Conservation (phyloP, 2,888 invertebrate species). For the Diplazon laetatorius region DNA sequence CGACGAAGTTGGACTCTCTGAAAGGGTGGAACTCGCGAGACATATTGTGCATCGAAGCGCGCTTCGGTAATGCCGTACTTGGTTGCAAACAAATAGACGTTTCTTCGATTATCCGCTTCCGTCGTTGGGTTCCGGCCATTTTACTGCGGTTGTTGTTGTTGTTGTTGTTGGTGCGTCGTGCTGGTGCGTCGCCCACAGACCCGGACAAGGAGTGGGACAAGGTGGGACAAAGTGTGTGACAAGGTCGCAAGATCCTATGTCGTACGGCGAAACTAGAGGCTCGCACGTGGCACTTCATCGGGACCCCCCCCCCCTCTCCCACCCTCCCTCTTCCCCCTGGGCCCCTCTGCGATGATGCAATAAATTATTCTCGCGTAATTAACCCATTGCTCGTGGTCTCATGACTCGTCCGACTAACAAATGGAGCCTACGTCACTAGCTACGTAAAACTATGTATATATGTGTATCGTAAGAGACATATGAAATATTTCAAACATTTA, state of each 20-base stretch:
- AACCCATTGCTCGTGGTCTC: too few species aligned
- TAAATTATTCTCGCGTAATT: too few species aligned
- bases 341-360: too few species aligned
- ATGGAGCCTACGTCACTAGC: too few species aligned
- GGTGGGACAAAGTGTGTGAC: constrained; percentile 21
- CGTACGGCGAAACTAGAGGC: neutral
- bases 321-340: too few species aligned
- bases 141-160: constrained; percentile 12
- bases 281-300: neutral
- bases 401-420: too few species aligned
- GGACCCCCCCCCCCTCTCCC: too few species aligned
- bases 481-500: too few species aligned
- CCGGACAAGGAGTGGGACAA: constrained; percentile 13
- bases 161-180: constrained; percentile 28
- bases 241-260: constrained; percentile 34
- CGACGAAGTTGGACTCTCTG: constrained; percentile 53
- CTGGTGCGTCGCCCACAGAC: neutral
- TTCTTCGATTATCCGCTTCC: neutral
- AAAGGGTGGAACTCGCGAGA: constrained; percentile 1
- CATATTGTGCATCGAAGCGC: constrained; percentile 34
- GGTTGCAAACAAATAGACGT: constrained; percentile 27
- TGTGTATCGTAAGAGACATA: too few species aligned
- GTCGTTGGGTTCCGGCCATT: too few species aligned
- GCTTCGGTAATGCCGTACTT: constrained; percentile 15
- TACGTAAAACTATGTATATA: too few species aligned